Evolutionary conservation across 2,797 vertebrate species (phyloP), one percentile per base, ranked within the genome.

Genomic region (Siniperca obscura): DNA sequence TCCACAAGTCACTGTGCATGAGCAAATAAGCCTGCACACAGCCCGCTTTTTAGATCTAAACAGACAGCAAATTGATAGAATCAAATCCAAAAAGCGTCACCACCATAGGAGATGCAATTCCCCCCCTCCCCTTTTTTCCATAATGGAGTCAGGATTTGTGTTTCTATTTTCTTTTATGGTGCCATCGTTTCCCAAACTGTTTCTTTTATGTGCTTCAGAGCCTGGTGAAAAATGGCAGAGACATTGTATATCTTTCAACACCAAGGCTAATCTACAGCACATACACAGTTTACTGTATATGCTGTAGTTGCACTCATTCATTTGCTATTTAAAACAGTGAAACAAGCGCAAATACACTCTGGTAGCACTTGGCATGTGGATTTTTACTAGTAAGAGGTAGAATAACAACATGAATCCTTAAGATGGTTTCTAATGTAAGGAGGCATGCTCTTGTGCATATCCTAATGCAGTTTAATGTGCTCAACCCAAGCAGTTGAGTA

Each of bases 151-250:
- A 82, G 87, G 86, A 92, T 93, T 92, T 94, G 91, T 91, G 87
- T 90, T 93, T 93, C 87, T 76, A 89, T 92, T 93, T 91, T 87
- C 80, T 93, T 92, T 94, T 91, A 94, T 85, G 91, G 88, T 75
- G 74, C 78, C 81, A 86, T 88, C 84, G 76, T 93, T 93, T 91
- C 85, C 88, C 81, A 87, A 89, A 91, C 90, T 61, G 88, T 91
- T 88, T 89, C 81, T 90, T 93, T 93, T 91, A 92, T 92, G 90
- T 80, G 86, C 76, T 88, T 88, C 69, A 50, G 88, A 93, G 90
- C 76, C 80, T 52, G 81, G 80, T 88, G 86, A 87, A 83, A 93
- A 92, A 89, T 81, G 82, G 78, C 30, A 42, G 80, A 59, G 76
- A 74, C 9, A 70, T 70, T 75, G 80, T 88, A 86, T 86, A 85